Percentiles rank a stretch among this genome's conserved stretches.
phyloP scores from a whole-genome alignment of 2,113 vertebrate species.

The Micromys minutus region DNA sequence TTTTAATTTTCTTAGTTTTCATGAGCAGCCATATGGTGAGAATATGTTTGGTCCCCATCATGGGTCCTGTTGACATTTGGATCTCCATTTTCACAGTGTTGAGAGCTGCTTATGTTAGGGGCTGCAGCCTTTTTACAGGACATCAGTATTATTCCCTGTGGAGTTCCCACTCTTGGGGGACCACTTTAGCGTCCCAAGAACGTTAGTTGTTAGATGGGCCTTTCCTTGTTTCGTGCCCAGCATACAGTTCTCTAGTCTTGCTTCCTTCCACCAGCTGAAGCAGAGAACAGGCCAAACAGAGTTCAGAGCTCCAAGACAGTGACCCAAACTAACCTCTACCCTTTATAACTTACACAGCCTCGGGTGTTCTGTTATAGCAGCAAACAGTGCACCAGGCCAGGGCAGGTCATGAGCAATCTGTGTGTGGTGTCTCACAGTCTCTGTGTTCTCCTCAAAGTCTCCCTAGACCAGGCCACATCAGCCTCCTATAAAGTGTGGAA shows the following conservation, averaged over 20 bases:
- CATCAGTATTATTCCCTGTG: neutral
- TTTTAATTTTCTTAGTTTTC: neutral
- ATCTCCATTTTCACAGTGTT: neutral
- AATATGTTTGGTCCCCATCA: neutral
- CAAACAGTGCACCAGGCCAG: too few species aligned
- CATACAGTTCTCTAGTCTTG: neutral
- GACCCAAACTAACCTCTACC: neutral
- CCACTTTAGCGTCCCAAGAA: too few species aligned
- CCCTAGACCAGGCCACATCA: neutral
- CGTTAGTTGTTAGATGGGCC: neutral
- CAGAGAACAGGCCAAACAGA: accelerated
- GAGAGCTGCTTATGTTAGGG: neutral
- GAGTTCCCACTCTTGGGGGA: neutral
- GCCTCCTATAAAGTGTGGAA: neutral
- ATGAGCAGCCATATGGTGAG: neutral
- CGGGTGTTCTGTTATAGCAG: neutral
- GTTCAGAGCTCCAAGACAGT: neutral
- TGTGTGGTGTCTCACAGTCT: neutral
- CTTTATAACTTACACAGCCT: neutral
- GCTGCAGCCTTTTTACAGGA: neutral
- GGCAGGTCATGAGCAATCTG: neutral
- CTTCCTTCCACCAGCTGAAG: too few species aligned
- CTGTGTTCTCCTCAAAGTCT: too few species aligned
- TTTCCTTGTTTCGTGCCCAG: too few species aligned
- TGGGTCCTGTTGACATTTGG: neutral